Conservation (phyloP, 2,797 vertebrate species). For the Clarias laeviceps region DNA sequence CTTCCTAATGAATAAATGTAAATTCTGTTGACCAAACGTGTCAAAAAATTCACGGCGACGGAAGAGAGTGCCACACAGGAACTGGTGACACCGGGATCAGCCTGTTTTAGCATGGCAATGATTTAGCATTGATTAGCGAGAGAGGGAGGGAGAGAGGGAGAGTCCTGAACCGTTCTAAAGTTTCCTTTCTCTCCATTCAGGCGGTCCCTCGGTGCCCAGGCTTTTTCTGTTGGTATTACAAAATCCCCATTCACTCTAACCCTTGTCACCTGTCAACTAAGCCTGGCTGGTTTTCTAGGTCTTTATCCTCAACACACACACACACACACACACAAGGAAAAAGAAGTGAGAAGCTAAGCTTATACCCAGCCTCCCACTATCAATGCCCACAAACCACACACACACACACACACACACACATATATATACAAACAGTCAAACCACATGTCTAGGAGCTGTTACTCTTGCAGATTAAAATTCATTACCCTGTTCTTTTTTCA, state of each 20-base stretch:
- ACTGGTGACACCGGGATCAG: constrained; percentile 78
- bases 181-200: constrained; percentile 82
- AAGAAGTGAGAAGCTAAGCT: constrained; percentile 61
- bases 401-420: constrained; percentile 70
- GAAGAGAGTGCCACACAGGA: constrained; percentile 78
- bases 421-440: constrained; percentile 73
- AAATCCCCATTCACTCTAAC: constrained; percentile 84
- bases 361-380: constrained; percentile 52
- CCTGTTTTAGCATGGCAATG: constrained; percentile 71
- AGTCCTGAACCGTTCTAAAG: constrained; percentile 79
- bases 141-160: constrained; percentile 76
- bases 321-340: constrained; percentile 52
- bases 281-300: constrained; percentile 83
- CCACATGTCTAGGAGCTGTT: constrained; percentile 79
- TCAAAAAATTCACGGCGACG: constrained; percentile 70
- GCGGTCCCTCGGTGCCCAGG: constrained; percentile 74
- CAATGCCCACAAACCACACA: constrained; percentile 53
- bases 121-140: constrained; percentile 79
- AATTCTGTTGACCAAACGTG: constrained; percentile 70
- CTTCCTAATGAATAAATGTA: constrained; percentile 40
- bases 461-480: constrained; percentile 83
- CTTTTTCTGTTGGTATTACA: constrained; percentile 85
- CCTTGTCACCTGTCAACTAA: constrained; percentile 88
- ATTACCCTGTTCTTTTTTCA: constrained; percentile 77
- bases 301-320: constrained; percentile 81